phyloP scores from a whole-genome alignment of 2,113 vertebrate genomes.

The Sceloporus tristichus region DNA sequence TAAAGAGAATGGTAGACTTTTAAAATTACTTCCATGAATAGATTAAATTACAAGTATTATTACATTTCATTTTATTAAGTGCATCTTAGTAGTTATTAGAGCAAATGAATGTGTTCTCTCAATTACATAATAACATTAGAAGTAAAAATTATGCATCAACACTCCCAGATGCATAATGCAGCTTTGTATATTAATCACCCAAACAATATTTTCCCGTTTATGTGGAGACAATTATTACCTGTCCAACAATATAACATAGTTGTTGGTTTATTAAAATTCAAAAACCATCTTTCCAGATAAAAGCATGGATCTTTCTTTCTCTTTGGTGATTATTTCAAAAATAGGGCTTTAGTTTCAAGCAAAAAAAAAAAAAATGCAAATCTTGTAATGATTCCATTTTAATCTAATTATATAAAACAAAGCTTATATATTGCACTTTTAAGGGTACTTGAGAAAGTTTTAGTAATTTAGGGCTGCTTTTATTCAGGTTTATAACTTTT shows the following conservation, averaged over 20 bases:
- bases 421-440: conserved; percentile 58
- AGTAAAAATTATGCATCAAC: conserved; percentile 86
- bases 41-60: conserved; percentile 99
- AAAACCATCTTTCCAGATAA: conserved; percentile 64
- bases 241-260: conserved; percentile 82
- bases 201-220: conserved; percentile 90
- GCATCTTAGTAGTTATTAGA: conserved; percentile 96
- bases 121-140: conserved; percentile 86
- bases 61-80: conserved; percentile 98
- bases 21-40: conserved; percentile 98
- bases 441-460: conserved; percentile 40
- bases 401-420: conserved; percentile 64
- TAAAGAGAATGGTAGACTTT: conserved; percentile 93
- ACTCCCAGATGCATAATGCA: conserved; percentile 85
- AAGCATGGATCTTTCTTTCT: conserved; percentile 54
- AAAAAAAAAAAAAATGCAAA: conserved; percentile 47
- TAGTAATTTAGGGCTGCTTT: conserved; percentile 37
- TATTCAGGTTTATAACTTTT: conserved; percentile 51
- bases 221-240: conserved; percentile 85
- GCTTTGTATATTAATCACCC: conserved; percentile 86
- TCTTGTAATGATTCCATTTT: conserved; percentile 60
- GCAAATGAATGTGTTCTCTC: conserved; percentile 89
- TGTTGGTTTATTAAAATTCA: conserved; percentile 79
- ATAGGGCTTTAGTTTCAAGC: conserved; percentile 49
- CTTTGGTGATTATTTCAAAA: conserved; percentile 31